Base-by-base conservation (phyloP, 2,797 vertebrate genomes). In the Chelidonichthys spinosus region DNA sequence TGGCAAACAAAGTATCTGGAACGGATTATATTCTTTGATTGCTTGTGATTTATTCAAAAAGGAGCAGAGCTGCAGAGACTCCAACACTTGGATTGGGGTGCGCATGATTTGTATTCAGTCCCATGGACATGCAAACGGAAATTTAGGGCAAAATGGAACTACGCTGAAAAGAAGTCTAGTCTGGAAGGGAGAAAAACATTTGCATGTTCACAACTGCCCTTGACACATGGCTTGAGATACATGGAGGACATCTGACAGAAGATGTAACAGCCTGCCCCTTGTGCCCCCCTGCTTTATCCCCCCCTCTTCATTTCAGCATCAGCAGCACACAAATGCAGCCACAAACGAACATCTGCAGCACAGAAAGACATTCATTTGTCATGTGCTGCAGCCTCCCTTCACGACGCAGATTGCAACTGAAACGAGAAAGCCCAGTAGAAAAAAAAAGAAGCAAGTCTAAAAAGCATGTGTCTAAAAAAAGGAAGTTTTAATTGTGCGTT, bases 91-190 rank as follows among this genome's bases (percentile, higher is more conserved):
- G 75, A 75, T 58, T 78, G 65, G 68, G 79, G 11, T 67, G 74
- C 1, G 32, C 62, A 13, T 53, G 71, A 86, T 86, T 90, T 81
- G 85, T 87, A 84, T 90, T 89, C 85, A 70, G 61, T 76, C 74
- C 76, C 68, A 58, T n/a, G 18, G 73, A 78, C 77, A 72, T 11
- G 54, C 69, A 83, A 67, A 71, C 61, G 42, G 62, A 78, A 77
- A 69, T 69, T 78, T 70, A 61, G 67, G 81, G 69, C 47, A 63
- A 80, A 81, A 71, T 54, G 49, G 64, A 85, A 79, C 69, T 47
- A 59, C 73, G 73, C 62, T 72, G 53, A 69, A 74, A 74, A 65
- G 54, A 72, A 71, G 53, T 63, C 8, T 32, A 44, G 74, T 82
- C 63, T 69, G 42, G 4, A 52, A 80, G 50, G 64, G 58, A 74